phyloP scores from a whole-genome alignment of 2,797 vertebrate species.

The Sphaeramia orbicularis region DNA sequence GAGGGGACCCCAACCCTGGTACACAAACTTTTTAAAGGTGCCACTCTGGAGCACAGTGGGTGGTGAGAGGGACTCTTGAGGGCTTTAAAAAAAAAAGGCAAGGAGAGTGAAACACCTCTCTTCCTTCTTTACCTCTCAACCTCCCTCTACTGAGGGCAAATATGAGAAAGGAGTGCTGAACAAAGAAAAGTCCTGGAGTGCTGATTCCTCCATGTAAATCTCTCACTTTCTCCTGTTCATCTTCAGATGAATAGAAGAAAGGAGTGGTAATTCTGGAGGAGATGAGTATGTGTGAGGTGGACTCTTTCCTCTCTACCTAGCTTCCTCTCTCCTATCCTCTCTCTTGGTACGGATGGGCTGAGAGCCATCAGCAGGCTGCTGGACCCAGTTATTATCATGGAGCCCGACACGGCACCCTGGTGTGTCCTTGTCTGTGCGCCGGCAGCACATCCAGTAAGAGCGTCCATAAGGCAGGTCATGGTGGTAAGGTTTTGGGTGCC shows the following conservation, averaged over 20 bases:
- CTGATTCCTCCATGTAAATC: conserved; percentile 33
- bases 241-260: conserved; percentile 27
- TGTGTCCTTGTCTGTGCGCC: conserved; percentile 91
- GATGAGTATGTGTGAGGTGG: conserved; percentile 40
- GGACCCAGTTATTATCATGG: conserved; percentile 98
- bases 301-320: conserved; percentile 63
- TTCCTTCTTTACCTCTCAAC: conserved; percentile 64
- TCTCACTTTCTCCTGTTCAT: conserved; percentile 20
- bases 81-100: conserved; percentile 49
- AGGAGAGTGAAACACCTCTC: conserved; percentile 68
- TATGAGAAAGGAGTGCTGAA: conserved; percentile 58
- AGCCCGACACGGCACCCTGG: conserved; percentile 94
- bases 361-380: conserved; percentile 84
- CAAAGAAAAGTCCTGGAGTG: conserved; percentile 61
- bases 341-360: conserved; percentile 81
- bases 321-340: conserved; percentile 85
- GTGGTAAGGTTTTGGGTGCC: conserved; percentile 99
- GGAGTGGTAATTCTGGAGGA: conserved; percentile 43
- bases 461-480: conserved; percentile 98
- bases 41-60: conserved; percentile 63
- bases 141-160: conserved; percentile 42
- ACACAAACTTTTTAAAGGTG: conserved; percentile 62
- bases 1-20: conserved; percentile 78
- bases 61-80: conserved; percentile 49
- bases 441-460: conserved; percentile 99